Percentiles rank a stretch among this genome's conserved stretches.
Conservation (phyloP, 1,140 invertebrate species). For the Nasonia giraulti region DNA sequence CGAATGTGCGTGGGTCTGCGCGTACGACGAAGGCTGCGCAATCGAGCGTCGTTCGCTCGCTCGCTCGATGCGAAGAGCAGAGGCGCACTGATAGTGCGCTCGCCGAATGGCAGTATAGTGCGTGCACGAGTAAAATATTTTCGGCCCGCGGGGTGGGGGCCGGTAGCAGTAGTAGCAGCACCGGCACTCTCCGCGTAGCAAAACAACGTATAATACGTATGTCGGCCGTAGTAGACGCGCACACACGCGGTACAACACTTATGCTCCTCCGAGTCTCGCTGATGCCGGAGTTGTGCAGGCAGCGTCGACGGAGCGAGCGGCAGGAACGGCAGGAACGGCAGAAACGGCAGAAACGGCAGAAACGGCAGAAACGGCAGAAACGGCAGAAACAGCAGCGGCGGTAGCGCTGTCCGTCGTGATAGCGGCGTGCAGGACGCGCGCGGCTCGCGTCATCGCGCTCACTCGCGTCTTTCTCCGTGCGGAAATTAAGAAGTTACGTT, state of each 20-base stretch:
- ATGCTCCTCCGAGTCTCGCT: background rate
- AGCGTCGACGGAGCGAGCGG: background rate
- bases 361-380: background rate
- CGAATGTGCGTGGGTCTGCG: background rate
- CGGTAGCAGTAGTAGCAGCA: background rate
- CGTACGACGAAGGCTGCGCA: background rate
- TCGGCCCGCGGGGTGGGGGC: background rate
- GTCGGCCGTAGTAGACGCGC: background rate
- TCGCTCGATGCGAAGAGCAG: background rate
- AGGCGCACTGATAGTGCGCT: background rate
- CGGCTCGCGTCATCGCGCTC: constrained; percentile 56
- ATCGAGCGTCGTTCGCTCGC: background rate
- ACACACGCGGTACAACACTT: background rate
- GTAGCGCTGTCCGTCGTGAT: background rate
- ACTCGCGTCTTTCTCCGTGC: constrained; percentile 46
- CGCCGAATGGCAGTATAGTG: background rate
- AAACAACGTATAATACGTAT: background rate
- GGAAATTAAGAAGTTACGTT: constrained; percentile 70
- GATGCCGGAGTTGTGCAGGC: background rate
- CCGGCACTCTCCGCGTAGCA: background rate
- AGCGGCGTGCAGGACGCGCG: constrained; percentile 26
- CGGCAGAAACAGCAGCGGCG: background rate
- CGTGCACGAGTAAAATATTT: constrained; percentile 13
- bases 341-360: background rate
- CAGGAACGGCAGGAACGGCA: too few species aligned